Evolutionary conservation across 2,797 vertebrate species (phyloP).

Genomic region (Amblyraja radiata): DNA sequence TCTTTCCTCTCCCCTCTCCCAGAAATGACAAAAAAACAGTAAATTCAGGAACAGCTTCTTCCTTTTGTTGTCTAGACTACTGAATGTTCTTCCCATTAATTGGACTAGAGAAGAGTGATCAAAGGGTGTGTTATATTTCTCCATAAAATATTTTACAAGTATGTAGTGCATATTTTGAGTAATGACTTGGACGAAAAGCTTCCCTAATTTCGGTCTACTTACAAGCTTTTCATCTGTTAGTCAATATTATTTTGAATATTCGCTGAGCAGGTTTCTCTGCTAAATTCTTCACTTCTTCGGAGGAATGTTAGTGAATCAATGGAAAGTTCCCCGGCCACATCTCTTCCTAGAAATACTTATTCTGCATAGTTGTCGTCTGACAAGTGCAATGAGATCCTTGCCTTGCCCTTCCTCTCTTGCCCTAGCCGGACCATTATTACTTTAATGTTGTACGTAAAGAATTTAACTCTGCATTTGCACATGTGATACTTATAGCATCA

Average conservation of each 20-base stretch:
- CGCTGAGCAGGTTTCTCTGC: not conserved
- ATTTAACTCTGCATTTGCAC: no score
- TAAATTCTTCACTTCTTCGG: not conserved
- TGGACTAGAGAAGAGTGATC: no score
- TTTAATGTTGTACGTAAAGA: not conserved
- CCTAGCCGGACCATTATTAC: not conserved
- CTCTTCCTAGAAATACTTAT: not conserved
- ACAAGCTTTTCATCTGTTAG: not conserved
- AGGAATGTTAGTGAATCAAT: not conserved
- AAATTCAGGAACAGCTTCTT: no score
- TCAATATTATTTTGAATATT: not conserved
- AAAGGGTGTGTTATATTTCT: not conserved
- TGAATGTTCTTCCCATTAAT: no score
- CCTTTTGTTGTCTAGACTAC: no score
- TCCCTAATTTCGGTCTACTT: not conserved
- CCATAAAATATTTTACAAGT: not conserved
- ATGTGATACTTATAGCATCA: no score
- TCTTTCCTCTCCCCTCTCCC: no score
- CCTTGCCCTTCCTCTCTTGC: no score
- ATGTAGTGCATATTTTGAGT: not conserved
- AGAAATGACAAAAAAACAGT: no score
- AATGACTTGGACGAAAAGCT: not conserved
- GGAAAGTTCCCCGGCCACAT: not conserved
- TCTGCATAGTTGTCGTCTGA: not conserved
- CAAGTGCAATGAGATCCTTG: not conserved